These are phyloP conservation scores for Morus bassanus DNA, from an alignment of 2,797 vertebrate species.

Conservation along the genomic window DNA sequence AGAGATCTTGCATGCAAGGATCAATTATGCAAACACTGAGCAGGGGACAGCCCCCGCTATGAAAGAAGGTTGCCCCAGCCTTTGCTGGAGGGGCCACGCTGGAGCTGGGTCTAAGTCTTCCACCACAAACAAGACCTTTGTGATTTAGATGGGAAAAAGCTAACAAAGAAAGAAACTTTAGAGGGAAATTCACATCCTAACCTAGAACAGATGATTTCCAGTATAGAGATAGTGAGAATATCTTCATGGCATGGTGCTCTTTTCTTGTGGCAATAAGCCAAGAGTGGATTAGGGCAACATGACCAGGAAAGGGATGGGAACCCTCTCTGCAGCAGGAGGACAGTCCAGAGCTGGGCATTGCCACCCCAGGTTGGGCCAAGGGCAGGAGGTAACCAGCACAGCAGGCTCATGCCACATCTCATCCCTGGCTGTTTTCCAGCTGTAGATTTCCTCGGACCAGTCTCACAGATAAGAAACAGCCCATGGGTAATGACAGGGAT, in stretches of 20 bases:
- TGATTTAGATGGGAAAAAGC: not conserved
- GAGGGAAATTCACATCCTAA: not conserved
- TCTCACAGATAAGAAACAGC: not conserved
- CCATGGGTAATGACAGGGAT: not conserved
- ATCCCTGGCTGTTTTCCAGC: not conserved
- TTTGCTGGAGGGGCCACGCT: not conserved
- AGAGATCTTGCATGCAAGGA: not conserved
- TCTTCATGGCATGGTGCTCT: not conserved
- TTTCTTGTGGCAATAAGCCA: not conserved
- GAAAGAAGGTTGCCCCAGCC: not conserved
- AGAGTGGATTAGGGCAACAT: not conserved
- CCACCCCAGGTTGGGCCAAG: not conserved
- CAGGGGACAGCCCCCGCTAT: not conserved
- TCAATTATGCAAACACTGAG: not conserved
- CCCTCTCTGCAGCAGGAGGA: not conserved
- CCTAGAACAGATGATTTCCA: not conserved
- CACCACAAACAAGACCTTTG: not conserved
- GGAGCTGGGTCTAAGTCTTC: not conserved
- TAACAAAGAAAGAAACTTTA: not conserved
- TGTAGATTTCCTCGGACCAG: not conserved
- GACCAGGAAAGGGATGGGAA: not conserved
- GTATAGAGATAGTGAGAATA: not conserved
- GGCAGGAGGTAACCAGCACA: not conserved
- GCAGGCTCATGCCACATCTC: not conserved
- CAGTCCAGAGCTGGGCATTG: not conserved